Conservation (phyloP, 2,888 invertebrate species). For the Brachypterus glaber region DNA sequence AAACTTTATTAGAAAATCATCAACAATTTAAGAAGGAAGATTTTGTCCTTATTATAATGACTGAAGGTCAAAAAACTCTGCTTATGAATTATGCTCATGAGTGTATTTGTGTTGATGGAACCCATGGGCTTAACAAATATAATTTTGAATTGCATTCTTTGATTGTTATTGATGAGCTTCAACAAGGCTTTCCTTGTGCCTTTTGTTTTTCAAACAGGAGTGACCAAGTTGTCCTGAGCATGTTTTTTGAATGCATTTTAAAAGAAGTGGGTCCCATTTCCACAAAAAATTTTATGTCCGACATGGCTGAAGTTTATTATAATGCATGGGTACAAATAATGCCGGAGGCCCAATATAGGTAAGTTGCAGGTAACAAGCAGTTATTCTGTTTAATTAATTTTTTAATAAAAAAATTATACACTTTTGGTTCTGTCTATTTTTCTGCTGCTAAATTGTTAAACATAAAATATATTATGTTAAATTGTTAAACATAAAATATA, state of each 20-base stretch:
- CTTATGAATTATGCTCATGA: neutral
- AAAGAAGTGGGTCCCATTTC: constrained; percentile 13
- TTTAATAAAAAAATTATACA: too few species aligned
- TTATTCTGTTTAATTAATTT: too few species aligned
- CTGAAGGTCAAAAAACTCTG: neutral
- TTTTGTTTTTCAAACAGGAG: neutral
- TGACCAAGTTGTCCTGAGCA: neutral
- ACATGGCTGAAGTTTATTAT: constrained; percentile 21
- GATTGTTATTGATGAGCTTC: neutral
- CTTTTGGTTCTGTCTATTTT: too few species aligned
- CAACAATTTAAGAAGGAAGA: neutral
- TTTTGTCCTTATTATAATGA: neutral
- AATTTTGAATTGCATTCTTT: neutral
- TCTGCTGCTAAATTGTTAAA: too few species aligned
- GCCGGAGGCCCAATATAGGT: constrained; percentile 10
- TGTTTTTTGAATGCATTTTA: constrained; percentile 1
- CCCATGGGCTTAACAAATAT: neutral
- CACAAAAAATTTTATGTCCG: constrained; percentile 23
- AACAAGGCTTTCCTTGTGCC: neutral
- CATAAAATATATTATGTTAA: too few species aligned
- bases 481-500: too few species aligned
- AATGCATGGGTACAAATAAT: constrained; percentile 15
- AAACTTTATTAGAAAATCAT: neutral
- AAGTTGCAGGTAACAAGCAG: too few species aligned
- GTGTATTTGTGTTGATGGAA: neutral